phyloP scores from a whole-genome alignment of 1,140 invertebrate species.

The Drosophila nigrodunni region DNA sequence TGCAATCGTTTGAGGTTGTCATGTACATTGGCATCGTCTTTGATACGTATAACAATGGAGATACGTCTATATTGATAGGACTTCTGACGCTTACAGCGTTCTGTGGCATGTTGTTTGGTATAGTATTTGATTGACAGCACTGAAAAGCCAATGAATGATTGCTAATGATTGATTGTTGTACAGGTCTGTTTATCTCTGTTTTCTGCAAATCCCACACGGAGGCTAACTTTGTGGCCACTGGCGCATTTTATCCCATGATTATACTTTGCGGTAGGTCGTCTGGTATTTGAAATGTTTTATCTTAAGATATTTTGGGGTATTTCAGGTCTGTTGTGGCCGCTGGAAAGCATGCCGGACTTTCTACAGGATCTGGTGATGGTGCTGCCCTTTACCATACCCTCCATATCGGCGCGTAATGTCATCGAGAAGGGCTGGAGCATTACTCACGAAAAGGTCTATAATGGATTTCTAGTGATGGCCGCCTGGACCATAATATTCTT shows the following conservation, averaged over 20 bases:
- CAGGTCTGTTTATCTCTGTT: constrained; percentile 90
- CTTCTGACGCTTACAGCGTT: constrained; percentile 87
- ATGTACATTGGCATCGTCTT: constrained; percentile 87
- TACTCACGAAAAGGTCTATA: constrained; percentile 86
- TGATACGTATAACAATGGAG: constrained; percentile 87
- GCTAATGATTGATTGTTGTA: not conserved
- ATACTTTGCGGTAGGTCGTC: constrained; percentile 90
- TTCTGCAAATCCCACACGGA: constrained; percentile 90
- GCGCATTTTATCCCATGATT: constrained; percentile 94
- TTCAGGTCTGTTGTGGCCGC: constrained; percentile 94
- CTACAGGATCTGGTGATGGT: constrained; percentile 86
- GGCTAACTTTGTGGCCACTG: constrained; percentile 93
- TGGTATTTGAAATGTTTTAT: not conserved
- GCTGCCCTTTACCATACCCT: constrained; percentile 89
- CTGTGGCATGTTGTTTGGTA: constrained; percentile 91
- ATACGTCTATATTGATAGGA: constrained; percentile 86
- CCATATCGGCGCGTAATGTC: constrained; percentile 87
- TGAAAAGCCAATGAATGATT: not conserved
- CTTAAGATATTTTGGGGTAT: not conserved
- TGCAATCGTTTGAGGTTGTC: constrained; percentile 88
- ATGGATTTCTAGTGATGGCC: constrained; percentile 86
- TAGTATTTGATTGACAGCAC: constrained; percentile 9
- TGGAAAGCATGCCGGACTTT: constrained; percentile 90
- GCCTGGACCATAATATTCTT: constrained; percentile 86
- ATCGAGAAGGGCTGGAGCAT: constrained; percentile 87